Conservation (phyloP, 23 tunicate genomes). For the Halocynthia roretzi region DNA sequence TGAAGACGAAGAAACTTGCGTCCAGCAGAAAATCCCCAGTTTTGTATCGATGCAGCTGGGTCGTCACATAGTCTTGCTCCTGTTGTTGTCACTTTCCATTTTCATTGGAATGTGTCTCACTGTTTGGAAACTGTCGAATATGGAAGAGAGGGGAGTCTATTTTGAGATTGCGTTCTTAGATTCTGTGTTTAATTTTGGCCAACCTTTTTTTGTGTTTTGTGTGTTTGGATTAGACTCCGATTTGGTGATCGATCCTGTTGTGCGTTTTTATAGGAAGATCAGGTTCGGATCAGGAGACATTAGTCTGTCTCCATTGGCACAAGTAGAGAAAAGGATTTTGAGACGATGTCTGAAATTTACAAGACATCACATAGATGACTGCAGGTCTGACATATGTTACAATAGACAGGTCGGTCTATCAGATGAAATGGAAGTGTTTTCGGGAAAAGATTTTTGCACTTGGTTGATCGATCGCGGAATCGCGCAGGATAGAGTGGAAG, state of each 20-base stretch:
- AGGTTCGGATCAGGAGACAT: constrained; percentile 12
- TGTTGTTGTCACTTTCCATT: constrained; percentile 40
- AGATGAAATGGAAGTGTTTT: constrained; percentile 30
- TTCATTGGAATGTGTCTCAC: constrained; percentile 34
- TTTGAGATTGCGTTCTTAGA: constrained; percentile 83
- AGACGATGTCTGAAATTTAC: constrained; percentile 46
- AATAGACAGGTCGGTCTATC: constrained; percentile 5
- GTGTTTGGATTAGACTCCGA: constrained; percentile 87
- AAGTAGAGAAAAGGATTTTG: constrained; percentile 37
- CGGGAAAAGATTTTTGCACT: constrained; percentile 48
- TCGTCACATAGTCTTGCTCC: constrained; percentile 53
- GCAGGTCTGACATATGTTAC: constrained; percentile 37
- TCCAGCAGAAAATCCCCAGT: neutral
- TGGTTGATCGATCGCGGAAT: constrained; percentile 73
- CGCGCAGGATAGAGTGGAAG: constrained; percentile 53
- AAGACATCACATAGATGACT: constrained; percentile 59
- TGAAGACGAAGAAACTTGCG: neutral
- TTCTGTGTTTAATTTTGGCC: constrained; percentile 75
- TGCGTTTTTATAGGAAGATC: constrained; percentile 38
- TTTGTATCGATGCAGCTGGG: constrained; percentile 10
- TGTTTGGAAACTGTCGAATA: constrained; percentile 29
- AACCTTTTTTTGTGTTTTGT: constrained; percentile 68
- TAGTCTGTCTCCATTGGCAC: constrained; percentile 26
- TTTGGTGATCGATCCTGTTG: constrained; percentile 70
- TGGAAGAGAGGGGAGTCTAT: constrained; percentile 35